Evolutionary conservation across 2,797 vertebrate species (phyloP), one percentile per base, ranked within the genome.

Genomic region (Amazona ochrocephala): DNA sequence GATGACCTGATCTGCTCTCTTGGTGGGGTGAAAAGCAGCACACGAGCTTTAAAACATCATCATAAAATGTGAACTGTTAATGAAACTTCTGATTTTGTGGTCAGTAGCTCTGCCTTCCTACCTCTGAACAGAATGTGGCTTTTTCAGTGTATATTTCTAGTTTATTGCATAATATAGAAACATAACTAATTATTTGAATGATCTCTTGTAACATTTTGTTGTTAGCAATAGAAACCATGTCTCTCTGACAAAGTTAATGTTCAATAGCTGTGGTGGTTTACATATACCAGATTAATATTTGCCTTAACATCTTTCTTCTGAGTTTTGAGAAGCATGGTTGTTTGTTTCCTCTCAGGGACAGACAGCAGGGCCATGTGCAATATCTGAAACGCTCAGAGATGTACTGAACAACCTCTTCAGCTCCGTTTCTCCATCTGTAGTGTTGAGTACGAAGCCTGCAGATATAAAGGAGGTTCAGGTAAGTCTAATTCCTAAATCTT

Each of bases 381-480:
- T 97, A 60, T 42, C 95, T 37, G 97, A 97, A 51, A 96, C 93
- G 0, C 93, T 99, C 58, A 97, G 90, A 96, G 97, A 98, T 84
- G 96, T 98, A 76, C 62, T 99, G 95, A 98, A 95, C 95, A 97
- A 96, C 96, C 97, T 99, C 91, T 96, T 99, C 13, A 96, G 97
- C 75, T 96, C 94, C 16, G 98, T 98, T 24, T 98, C 95, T 48
- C 98, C 99, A 7, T 98, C 98, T 10, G 97, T 99, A 77, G 93
- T 98, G 85, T 97, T 99, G 97, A 99, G 98, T 97, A 97, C 98
- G 81, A 98, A 97, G 95, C 96, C 98, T 66, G 97, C 97, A 80
- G 98, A 98, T 71, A 70, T 96, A 90, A 97, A 97, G 87, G 98
- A 99, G 77, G 83, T 97, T 88, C 98, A 98, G 98, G 99, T 99